Percentiles rank a stretch among this genome's conserved stretches.
Conservation (phyloP, 1,140 invertebrate species). For the Reticulitermes speratus region DNA sequence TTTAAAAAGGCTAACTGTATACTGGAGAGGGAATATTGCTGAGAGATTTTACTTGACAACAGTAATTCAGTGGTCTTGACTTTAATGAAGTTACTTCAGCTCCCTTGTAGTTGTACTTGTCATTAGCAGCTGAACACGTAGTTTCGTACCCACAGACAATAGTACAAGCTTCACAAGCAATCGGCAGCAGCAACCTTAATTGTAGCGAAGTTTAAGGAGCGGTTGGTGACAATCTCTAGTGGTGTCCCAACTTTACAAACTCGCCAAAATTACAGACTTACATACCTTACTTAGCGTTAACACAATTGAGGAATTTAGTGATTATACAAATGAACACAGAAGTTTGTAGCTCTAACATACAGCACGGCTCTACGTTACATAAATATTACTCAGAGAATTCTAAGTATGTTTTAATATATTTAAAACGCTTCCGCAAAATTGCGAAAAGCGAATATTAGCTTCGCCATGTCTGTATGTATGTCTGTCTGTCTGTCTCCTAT, state of each 20-base stretch:
- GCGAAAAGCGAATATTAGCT: no score
- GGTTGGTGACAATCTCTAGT: neutral
- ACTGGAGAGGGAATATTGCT: no score
- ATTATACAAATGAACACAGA: neutral
- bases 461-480: no score
- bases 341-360: neutral
- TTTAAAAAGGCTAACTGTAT: no score
- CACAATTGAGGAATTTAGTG: neutral
- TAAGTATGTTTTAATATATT: no score
- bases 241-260: neutral
- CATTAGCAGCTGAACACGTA: neutral
- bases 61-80: no score
- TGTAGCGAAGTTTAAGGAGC: neutral
- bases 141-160: neutral
- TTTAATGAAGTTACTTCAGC: no score
- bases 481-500: no score
- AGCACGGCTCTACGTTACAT: no score
- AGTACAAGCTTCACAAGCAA: neutral
- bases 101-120: neutral
- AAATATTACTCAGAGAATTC: no score
- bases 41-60: no score
- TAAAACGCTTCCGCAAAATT: no score
- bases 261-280: neutral
- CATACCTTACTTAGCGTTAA: neutral
- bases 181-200: neutral